Conservation (phyloP, 2,888 invertebrate genomes). For the Spicauda simplicius region DNA sequence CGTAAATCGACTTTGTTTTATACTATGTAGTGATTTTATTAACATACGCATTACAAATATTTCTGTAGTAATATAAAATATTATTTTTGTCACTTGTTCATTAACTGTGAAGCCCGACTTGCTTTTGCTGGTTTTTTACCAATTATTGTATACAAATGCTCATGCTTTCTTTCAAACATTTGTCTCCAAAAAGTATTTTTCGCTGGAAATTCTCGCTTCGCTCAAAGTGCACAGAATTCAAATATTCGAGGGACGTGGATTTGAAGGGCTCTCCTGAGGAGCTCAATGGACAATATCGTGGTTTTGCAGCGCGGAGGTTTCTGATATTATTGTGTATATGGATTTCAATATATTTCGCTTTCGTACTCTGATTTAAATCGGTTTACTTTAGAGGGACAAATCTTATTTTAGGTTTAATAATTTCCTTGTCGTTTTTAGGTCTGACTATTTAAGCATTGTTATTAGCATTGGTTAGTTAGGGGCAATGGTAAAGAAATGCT, state of each 20-base stretch:
- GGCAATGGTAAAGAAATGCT: no score
- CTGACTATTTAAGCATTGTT: no score
- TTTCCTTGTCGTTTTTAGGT: no score
- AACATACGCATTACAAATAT: no score
- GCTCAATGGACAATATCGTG: neutral
- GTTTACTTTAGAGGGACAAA: no score
- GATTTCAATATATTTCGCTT: neutral
- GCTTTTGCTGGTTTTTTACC: neutral
- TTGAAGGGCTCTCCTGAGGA: neutral
- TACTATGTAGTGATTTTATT: no score
- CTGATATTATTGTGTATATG: neutral
- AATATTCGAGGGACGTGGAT: constrained; percentile 3
- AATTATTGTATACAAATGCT: neutral
- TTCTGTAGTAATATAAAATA: no score
- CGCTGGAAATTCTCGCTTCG: neutral
- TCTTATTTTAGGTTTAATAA: neutral
- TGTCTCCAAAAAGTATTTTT: neutral
- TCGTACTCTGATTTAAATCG: no score
- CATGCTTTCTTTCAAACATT: neutral
- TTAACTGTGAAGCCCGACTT: neutral
- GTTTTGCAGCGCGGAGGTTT: neutral
- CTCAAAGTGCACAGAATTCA: neutral
- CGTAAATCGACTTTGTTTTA: no score
- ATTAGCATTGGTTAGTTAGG: no score
- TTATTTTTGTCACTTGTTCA: neutral